Evolutionary conservation across 2,888 invertebrate genomes (phyloP), one percentile per base, ranked within the genome.

Genomic region (Lottia scabra): DNA sequence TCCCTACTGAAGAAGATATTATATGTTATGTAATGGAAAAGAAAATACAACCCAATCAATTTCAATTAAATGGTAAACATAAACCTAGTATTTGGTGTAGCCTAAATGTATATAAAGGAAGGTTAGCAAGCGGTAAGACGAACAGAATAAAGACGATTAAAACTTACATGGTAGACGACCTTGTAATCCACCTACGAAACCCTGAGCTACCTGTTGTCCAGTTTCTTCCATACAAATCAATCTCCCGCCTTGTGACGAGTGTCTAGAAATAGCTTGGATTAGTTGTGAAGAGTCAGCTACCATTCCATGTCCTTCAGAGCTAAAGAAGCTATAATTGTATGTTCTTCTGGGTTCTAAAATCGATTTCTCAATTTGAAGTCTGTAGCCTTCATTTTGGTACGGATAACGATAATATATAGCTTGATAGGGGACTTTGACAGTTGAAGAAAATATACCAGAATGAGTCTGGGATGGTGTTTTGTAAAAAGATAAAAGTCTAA

Each of bases 331-430:
- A 38, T 38, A 38, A 44, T 65, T 75, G 63, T 64, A 64, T 71
- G 71, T 75, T 63, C 63, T 63, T 63, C 65, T 73, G 43, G 69
- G 45, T 73, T 48, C 74, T 72, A 77, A 74, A 70, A 75, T 66
- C 0, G 85, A 83, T 71, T 87, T 88, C 62, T 84, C 84, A 30
- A 87, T 79, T 8, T 78, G 75, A 30, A 88, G 69, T 63, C 80
- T 75, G 82, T 82, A 87, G 43, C 75, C 72, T 64, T 84, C 80
- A 12, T 73, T 70, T 10, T 23, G 65, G 30, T 76, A 71, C 6
- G 81, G 79, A 38, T 80, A 72, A 23, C 78, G 76, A 26, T 81
- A 78, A 69, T 82, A 85, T 65, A 85, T 81, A 15, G 80, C 85
- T 56, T 84, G 85, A 44, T 74, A 77, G 16, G 74, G 70, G 5